Evolutionary conservation across 2,797 vertebrate genomes (phyloP).

Genomic region (Ispidina picta): DNA sequence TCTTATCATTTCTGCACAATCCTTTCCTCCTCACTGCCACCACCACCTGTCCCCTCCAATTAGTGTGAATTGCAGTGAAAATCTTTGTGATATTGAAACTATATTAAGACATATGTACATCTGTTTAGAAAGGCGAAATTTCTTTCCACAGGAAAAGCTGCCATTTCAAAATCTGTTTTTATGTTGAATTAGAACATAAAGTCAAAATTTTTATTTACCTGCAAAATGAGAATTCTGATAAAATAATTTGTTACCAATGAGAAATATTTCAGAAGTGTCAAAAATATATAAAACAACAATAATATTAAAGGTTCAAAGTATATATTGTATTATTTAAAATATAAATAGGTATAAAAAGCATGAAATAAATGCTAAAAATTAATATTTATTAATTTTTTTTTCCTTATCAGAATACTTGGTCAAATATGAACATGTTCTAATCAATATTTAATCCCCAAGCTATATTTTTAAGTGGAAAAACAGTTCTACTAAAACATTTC

Average conservation of each 20-base stretch:
- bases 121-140: background rate
- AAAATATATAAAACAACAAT: background rate
- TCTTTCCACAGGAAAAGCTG: background rate
- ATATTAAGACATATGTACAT: slow-evolving; percentile 13
- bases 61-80: slow-evolving; percentile 34
- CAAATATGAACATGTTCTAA: background rate
- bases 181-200: background rate
- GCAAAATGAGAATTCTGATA: background rate
- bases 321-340: background rate
- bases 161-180: slow-evolving; percentile 6
- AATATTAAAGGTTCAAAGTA: background rate
- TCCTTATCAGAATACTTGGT: background rate
- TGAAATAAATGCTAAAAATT: background rate
- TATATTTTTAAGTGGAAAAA: background rate
- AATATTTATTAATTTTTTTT: background rate
- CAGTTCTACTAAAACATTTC: background rate
- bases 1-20: background rate
- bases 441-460: background rate
- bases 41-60: slow-evolving; percentile 52
- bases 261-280: background rate
- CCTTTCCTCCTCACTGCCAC: slow-evolving; percentile 17
- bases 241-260: background rate
- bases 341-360: background rate
- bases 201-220: background rate
- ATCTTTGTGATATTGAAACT: slow-evolving; percentile 12